Conservation (phyloP, 2,113 vertebrate genomes). For the Pygathrix nemaeus region DNA sequence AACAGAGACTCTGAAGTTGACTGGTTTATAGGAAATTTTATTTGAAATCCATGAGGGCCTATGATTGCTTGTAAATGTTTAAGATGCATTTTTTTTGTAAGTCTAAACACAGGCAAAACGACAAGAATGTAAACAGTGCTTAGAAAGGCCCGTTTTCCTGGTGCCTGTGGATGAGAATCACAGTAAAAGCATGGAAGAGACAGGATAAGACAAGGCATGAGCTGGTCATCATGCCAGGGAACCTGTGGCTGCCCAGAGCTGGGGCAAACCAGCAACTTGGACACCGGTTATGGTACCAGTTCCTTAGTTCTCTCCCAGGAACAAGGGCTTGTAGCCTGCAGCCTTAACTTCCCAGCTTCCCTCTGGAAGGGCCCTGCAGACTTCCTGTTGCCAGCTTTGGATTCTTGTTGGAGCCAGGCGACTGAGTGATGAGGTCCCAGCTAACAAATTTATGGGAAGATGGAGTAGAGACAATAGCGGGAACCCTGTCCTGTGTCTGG, state of each 20-base stretch:
- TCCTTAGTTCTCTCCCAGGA: not conserved
- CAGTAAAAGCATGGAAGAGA: not conserved
- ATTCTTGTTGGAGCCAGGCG: not conserved
- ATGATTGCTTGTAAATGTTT: constrained; percentile 73
- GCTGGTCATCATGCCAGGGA: accelerated
- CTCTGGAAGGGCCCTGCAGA: not conserved
- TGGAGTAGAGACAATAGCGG: not conserved
- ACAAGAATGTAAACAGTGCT: constrained; percentile 69
- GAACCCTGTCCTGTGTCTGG: not conserved
- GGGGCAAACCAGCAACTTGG: not conserved
- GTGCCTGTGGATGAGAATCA: not conserved
- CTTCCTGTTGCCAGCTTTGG: not conserved
- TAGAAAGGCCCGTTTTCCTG: constrained; percentile 22
- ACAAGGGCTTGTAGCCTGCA: not conserved
- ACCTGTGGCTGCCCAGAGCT: not conserved
- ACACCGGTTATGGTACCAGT: too few species aligned
- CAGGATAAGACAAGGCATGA: accelerated
- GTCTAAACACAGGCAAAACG: constrained; percentile 63
- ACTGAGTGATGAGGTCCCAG: not conserved
- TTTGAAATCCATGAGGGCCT: constrained; percentile 62
- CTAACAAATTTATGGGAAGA: not conserved
- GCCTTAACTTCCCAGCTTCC: not conserved
- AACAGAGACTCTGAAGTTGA: constrained; percentile 34
- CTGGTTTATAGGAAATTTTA: constrained; percentile 67
- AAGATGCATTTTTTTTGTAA: constrained; percentile 49